A percentile compares a stretch with the other conserved stretches of the same genome.
phyloP scores from a whole-genome alignment of 2,888 invertebrate species.

The Spilosoma lubricipeda region DNA sequence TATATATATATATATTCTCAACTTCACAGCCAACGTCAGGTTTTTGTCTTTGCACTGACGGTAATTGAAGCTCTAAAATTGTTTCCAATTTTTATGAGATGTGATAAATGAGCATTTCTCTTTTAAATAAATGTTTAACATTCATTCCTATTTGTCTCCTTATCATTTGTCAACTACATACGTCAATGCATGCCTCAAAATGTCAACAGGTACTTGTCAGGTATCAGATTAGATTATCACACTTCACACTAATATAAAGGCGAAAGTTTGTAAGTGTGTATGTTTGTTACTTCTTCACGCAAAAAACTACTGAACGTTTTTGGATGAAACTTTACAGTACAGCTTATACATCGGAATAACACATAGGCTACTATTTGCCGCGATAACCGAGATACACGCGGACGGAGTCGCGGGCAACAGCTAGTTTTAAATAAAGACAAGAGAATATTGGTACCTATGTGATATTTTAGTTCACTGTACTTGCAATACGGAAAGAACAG shows the following conservation, averaged over 20 bases:
- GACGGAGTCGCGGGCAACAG: too few species aligned
- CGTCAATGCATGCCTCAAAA: neutral
- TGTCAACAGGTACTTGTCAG: neutral
- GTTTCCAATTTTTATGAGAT: neutral
- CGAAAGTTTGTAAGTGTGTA: too few species aligned
- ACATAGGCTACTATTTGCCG: too few species aligned
- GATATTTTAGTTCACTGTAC: neutral
- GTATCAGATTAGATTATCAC: neutral
- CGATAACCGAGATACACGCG: too few species aligned
- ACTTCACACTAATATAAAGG: too few species aligned
- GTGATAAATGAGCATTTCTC: neutral
- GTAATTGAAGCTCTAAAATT: neutral
- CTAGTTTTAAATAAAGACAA: neutral
- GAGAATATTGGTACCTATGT: neutral
- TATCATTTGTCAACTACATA: neutral
- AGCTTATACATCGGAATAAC: too few species aligned
- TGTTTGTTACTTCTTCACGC: too few species aligned
- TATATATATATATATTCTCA: too few species aligned
- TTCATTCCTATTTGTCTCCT: neutral
- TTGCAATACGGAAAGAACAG: neutral
- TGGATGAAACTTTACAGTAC: too few species aligned
- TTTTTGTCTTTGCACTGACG: neutral
- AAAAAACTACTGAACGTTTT: too few species aligned
- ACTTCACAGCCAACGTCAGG: too few species aligned
- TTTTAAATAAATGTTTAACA: neutral